phyloP scores from a whole-genome alignment of 2,113 vertebrate species.

The Morone saxatilis region DNA sequence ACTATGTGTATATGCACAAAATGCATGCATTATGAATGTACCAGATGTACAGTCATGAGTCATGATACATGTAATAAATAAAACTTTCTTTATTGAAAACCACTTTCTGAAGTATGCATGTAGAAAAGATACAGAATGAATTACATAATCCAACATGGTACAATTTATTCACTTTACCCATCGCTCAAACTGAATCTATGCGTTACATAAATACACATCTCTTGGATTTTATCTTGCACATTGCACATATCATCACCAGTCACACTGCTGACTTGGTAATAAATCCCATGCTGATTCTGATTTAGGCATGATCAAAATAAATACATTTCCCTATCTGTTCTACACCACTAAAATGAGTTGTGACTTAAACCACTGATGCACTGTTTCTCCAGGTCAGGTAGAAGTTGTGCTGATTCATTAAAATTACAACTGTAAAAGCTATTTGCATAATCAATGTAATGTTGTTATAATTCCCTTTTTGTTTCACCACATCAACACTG shows the following conservation, averaged over 20 bases:
- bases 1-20: background rate
- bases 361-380: background rate
- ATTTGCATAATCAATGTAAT: background rate
- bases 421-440: conserved; percentile 10
- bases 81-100: conserved; percentile 10
- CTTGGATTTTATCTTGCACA: no score
- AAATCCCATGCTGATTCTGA: no score
- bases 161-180: background rate
- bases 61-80: background rate
- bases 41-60: background rate
- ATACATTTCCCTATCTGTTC: conserved; percentile 7
- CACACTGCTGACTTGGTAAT: no score
- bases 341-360: background rate
- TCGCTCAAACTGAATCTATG: no score
- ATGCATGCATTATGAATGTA: background rate
- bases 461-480: conserved; percentile 11
- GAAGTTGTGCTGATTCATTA: background rate
- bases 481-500: background rate
- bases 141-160: background rate
- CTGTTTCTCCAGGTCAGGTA: background rate
- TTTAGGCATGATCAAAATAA: background rate
- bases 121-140: background rate
- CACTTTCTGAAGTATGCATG: background rate
- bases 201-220: no score
- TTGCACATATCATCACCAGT: no score